These are phyloP conservation scores for Montipora cactus DNA, from an alignment of 64 coral and sea anemone species.

Conservation along the genomic window DNA sequence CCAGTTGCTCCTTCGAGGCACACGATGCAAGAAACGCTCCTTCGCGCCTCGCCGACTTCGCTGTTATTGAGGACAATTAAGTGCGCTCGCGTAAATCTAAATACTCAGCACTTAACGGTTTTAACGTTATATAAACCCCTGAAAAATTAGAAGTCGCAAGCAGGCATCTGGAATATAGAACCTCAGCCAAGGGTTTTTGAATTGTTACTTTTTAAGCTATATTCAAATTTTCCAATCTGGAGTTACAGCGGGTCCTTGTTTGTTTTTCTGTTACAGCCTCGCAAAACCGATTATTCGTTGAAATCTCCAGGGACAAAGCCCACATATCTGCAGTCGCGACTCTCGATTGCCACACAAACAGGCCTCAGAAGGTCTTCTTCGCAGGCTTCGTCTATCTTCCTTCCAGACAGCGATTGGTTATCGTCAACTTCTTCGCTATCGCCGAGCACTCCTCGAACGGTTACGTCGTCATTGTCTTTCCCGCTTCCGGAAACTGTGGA, in stretches of 20 bases:
- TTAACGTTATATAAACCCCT: too few relatives aligned
- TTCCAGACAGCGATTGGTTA: conserved; percentile 24
- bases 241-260: background rate
- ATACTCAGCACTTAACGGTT: too few relatives aligned
- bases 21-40: too few relatives aligned
- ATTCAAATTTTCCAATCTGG: too few relatives aligned
- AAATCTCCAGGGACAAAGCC: conserved; percentile 92
- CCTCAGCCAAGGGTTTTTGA: too few relatives aligned
- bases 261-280: conserved; percentile 56
- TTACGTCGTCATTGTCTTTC: conserved; percentile 49
- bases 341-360: conserved; percentile 73
- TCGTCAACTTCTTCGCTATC: conserved; percentile 44
- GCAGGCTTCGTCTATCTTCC: conserved; percentile 57
- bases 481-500: conserved; percentile 63
- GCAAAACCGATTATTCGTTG: conserved; percentile 81
- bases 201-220: too few relatives aligned
- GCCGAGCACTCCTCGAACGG: conserved; percentile 64
- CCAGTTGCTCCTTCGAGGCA: too few relatives aligned
- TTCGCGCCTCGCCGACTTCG: too few relatives aligned
- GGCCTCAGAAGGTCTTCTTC: conserved; percentile 59
- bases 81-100: too few relatives aligned
- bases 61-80: too few relatives aligned
- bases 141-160: too few relatives aligned
- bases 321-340: conserved; percentile 67
- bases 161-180: too few relatives aligned